These are phyloP conservation scores for Eremobia ochroleuca DNA, from an alignment of 2,888 invertebrate species.

Conservation along the genomic window DNA sequence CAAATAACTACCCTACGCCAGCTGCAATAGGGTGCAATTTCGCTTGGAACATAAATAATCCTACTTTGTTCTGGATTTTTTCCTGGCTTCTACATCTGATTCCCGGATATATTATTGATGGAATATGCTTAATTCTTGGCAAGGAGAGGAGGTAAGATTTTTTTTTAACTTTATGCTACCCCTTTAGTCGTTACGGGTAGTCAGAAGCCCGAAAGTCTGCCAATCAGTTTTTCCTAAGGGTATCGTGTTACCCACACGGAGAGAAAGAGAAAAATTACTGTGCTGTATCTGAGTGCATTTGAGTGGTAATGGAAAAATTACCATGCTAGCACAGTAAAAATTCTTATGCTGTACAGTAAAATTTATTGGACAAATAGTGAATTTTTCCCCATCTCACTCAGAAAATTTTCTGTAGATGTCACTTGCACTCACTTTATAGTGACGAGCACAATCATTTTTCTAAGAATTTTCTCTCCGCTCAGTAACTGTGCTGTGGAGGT, in stretches of 20 bases:
- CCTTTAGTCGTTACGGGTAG: not conserved
- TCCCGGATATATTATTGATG: conserved; percentile 67
- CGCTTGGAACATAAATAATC: conserved; percentile 5
- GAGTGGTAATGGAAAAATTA: no score
- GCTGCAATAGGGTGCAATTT: conserved; percentile 51
- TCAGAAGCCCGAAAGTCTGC: not conserved
- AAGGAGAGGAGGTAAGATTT: conserved; percentile 59
- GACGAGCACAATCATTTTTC: no score
- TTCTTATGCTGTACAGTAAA: no score
- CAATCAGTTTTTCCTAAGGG: no score
- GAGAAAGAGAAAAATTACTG: no score
- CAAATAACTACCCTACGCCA: conserved; percentile 3
- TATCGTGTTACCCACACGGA: not conserved
- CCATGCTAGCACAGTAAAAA: no score
- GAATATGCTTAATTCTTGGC: conserved; percentile 55
- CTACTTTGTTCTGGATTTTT: conserved; percentile 46
- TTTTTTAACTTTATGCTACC: not conserved
- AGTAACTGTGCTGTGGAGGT: not conserved
- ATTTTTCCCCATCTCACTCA: no score
- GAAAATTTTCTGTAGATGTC: no score
- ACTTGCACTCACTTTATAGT: no score
- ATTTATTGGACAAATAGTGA: no score
- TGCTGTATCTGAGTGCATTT: no score
- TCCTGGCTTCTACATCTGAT: conserved; percentile 67
- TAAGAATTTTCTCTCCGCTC: no score